Evolutionary conservation across 2,888 invertebrate species (phyloP), one percentile per base, ranked within the genome.

Genomic region (Platycheirus albimanus): DNA sequence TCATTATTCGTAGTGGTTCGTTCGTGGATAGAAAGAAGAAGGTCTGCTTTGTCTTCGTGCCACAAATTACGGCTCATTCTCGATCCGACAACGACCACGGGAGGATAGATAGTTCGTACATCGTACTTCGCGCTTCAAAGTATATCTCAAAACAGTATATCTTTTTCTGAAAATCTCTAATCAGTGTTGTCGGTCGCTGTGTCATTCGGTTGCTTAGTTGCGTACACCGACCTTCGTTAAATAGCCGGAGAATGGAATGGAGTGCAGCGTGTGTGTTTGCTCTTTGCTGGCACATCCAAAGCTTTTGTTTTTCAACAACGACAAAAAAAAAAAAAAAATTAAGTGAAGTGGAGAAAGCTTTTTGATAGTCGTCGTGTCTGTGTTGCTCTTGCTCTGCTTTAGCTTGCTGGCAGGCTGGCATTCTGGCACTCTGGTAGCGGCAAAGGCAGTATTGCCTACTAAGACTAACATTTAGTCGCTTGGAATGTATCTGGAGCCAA

Each of bases 221-320:
- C 83, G 83, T 83, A 83, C 83, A 83, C 83, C 83, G 83, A 83
- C 83, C 77, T 83, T 83, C 77, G 67, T 61, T 45, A 17, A 30
- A 61, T 54, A 54, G 49, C 43, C 47, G 49, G n/a, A 54, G 41
- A 58, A 33, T 30, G 45, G 41, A 41, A 8, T 4, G 45, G 61
- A 76, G 66, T 33, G 6, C 24, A n/a, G 3, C 66, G 76, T 66
- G 81, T 76, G 52, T 76, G 67, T 43, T 13, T 5, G 19, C n/a
- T n/a, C n/a, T n/a, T n/a, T n/a, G 15, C 17, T n/a, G 36, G 13
- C 61, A 15, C 11, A 7, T 13, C n/a, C n/a, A n/a, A n/a, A 80
- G 79, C 79, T 80, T 80, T 79, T 28, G 41, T 47, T 66, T 28
- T 41, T 43, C 54, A 43, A 41, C 19, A 24, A 43, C 30, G 61